These are phyloP conservation scores for Dryas iulia DNA, from an alignment of 1,140 invertebrate species.

Conservation along the genomic window DNA sequence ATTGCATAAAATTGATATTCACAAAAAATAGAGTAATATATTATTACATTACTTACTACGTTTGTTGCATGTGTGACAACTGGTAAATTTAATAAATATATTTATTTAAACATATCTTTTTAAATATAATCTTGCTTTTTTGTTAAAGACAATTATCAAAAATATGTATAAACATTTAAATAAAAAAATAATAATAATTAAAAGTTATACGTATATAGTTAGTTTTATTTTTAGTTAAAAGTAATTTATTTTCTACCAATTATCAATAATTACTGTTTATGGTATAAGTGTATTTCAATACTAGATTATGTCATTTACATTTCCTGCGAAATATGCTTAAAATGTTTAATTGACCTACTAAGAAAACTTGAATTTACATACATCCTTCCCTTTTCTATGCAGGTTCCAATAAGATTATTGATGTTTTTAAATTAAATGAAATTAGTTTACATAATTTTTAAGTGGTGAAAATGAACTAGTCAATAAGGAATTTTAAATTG, in stretches of 20 bases:
- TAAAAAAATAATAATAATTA: too few species aligned
- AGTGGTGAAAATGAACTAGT: neutral
- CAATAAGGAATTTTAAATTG: neutral
- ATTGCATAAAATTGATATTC: neutral
- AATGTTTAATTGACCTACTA: neutral
- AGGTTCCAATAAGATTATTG: neutral
- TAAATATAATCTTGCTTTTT: neutral
- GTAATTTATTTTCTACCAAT: neutral
- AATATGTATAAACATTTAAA: too few species aligned
- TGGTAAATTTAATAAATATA: neutral
- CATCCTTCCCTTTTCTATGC: neutral
- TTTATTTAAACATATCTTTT: neutral
- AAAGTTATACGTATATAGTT: too few species aligned
- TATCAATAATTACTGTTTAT: neutral
- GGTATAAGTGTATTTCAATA: neutral
- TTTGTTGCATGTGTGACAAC: neutral
- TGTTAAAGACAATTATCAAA: too few species aligned
- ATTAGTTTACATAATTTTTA: too few species aligned
- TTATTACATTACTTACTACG: neutral
- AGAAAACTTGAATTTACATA: neutral
- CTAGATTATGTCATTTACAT: too few species aligned
- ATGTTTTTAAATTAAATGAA: too few species aligned
- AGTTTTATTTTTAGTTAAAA: too few species aligned
- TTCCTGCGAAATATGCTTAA: neutral
- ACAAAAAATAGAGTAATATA: neutral